Evolutionary conservation across 2,113 vertebrate genomes (phyloP), one percentile per base, ranked within the genome.

Genomic region (Mus spicilegus): DNA sequence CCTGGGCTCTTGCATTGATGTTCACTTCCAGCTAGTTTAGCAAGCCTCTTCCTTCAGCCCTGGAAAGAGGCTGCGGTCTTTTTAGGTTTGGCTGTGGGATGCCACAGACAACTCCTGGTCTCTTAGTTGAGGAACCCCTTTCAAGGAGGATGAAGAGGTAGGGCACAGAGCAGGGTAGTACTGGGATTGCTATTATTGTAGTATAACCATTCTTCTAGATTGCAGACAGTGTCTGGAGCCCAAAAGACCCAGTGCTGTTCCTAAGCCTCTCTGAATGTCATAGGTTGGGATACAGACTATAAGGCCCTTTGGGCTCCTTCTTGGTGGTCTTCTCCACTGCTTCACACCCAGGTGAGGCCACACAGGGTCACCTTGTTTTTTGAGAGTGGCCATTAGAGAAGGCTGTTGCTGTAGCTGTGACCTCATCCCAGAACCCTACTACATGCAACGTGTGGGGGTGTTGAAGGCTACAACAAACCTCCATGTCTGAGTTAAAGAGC

Each of bases 121-220:
- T 51, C 17, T 67, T 30, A 28, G 28, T 28, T 67, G 28, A 67
- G 58, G 39, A 39, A 54, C 70, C 56, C 56, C 85, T 51, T 75
- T 49, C 63, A 56, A 26, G 30, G 33, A 78, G 7, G 56, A 65
- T 67, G 85, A 30, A 86, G 63, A 30, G 49, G 61, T 30, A 9
- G 22, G 78, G 54, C 73, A 77, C 30, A 20, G n/a, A 77, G 61
- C 58, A 76, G 24, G 89, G 54, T 17, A 33, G 26, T 70, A 11
- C 11, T 67, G 65, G 46, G 70, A 39, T 39, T 36, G 1, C 63
- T 81, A 51, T 39, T 30, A 76, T 95, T 94, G 85, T 86, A 87
- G 58, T 94, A 54, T 36, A 78, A 63, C 56, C 91, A 20, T 97
- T 97, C 96, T 90, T 95, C 86, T 75, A 87, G 89, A 96, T 85